Evolutionary conservation across 2,113 vertebrate genomes (phyloP), one percentile per base, ranked within the genome.

Genomic region (Grammomys surdaster): DNA sequence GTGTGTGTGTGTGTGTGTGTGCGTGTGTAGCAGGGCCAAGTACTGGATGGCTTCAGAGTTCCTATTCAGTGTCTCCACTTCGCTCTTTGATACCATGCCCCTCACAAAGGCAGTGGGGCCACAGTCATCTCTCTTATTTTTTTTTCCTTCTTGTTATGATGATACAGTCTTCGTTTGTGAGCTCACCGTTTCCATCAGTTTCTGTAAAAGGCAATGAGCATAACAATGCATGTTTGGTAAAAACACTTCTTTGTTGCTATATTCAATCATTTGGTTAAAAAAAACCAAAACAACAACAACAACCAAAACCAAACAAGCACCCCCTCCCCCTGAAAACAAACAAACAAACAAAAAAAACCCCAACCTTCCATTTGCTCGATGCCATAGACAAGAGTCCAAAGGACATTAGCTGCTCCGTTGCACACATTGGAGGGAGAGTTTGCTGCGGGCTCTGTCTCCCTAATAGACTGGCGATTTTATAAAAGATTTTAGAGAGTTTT

Each of bases 331-430:
- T 12, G 5, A 0, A 13, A 2, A 98, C 97, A 97, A 95, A 54
- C 94, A 91, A 94, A 58, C 58, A 95, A 3, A 98, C 97, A 96
- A 95, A 96, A 96, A 96, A 22, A 11, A 4, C 4, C 33, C 36
- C 58, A n/a, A 89, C 70, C 60, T 95, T 94, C 89, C 73, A 93
- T 0, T 98, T 97, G 98, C 98, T 98, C 98, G 97, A 97, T 98
- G 97, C 98, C 98, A 98, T 97, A 98, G 98, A 98, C 97, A 2
- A 82, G 98, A 98, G 98, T 98, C 98, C 98, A 99, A 98, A 99
- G 98, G 98, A 98, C 98, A 98, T 99, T 99, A 99, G 98, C 98
- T 98, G 98, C 98, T 98, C 98, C 98, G 97, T 97, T 98, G 98
- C 98, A 99, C 98, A 98, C 98, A 98, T 98, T 98, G 98, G 98